phyloP scores from a whole-genome alignment of 2,797 vertebrate genomes.

The Zenarchopterus dispar region DNA sequence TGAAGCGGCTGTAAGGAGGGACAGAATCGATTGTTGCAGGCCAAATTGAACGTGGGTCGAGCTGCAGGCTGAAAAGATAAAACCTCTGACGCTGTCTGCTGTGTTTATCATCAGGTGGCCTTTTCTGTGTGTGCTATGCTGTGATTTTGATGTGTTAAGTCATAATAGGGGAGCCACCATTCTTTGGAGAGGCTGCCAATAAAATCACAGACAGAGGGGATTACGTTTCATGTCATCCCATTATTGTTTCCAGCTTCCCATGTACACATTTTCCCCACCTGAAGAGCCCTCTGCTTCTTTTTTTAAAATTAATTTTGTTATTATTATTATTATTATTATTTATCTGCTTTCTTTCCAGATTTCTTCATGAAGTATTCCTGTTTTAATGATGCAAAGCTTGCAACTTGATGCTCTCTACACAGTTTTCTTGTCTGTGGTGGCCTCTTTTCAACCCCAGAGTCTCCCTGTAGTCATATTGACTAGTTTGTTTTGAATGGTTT shows the following conservation, averaged over 20 bases:
- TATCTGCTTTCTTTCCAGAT: constrained; percentile 24
- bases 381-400: constrained; percentile 32
- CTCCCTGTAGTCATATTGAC: not conserved
- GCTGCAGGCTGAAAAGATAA: constrained; percentile 81
- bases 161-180: constrained; percentile 83
- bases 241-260: constrained; percentile 73
- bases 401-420: constrained; percentile 6
- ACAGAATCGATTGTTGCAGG: constrained; percentile 84
- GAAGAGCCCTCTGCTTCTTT: constrained; percentile 40
- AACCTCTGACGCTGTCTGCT: constrained; percentile 78
- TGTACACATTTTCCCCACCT: constrained; percentile 51
- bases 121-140: constrained; percentile 84
- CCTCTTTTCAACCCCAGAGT: not conserved
- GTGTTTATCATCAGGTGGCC: constrained; percentile 87
- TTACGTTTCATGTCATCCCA: constrained; percentile 79
- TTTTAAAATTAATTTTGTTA: not conserved
- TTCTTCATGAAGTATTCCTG: constrained; percentile 23
- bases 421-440: constrained; percentile 7
- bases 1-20: constrained; percentile 76
- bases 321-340: not conserved
- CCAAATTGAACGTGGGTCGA: constrained; percentile 84
- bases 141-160: constrained; percentile 87
- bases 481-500: constrained; percentile 4
- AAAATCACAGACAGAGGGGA: constrained; percentile 81
- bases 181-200: constrained; percentile 83